Evolutionary conservation across 1,140 invertebrate genomes (phyloP), one percentile per base, ranked within the genome.

Genomic region (Vanessa tameamea): DNA sequence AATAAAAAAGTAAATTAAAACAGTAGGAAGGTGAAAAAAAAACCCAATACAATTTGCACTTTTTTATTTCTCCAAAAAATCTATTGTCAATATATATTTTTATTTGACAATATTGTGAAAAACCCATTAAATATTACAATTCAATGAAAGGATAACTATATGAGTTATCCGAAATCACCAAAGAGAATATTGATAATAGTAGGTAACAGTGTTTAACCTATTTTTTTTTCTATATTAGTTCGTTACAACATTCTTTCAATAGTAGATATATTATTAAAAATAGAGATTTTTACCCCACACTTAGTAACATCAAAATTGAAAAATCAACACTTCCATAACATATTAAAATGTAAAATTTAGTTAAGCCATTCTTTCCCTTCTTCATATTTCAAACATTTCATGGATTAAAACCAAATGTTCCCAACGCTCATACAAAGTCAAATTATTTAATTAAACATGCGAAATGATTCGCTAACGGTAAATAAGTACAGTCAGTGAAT

Each of bases 31-130:
- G 3, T 43, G 6, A 43, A 43, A 43, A 43, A 68, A 51, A 37
- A 64, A 16, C 37, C 26, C 64, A 51, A 16, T 77, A 48, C 16
- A 61, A 76, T 77, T 77, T 72, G 69, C 64, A 69, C 47, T 71
- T 43, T 70, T 87, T 87, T 87, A 86, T 84, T 87, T 78, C 78
- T 88, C 81, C 15, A 85, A 86, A 87, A 87, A 84, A 65, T 77
- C 80, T 81, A 85, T 86, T 83, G 82, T 78, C 83, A 84, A 85
- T 82, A 81, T 80, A 80, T 78, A 79, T 81, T 82, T 79, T 82
- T 74, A 77, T 80, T 80, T 82, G 82, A 86, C 86, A 87, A 87
- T 80, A 82, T 80, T 78, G 76, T 81, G 78, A 84, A 87, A 86
- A 83, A 83, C 75, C 72, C 73, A 77, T 80, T 80, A 81, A 78